Evolutionary conservation across 2,797 vertebrate genomes (phyloP).

Genomic region (Fundulus diaphanus): DNA sequence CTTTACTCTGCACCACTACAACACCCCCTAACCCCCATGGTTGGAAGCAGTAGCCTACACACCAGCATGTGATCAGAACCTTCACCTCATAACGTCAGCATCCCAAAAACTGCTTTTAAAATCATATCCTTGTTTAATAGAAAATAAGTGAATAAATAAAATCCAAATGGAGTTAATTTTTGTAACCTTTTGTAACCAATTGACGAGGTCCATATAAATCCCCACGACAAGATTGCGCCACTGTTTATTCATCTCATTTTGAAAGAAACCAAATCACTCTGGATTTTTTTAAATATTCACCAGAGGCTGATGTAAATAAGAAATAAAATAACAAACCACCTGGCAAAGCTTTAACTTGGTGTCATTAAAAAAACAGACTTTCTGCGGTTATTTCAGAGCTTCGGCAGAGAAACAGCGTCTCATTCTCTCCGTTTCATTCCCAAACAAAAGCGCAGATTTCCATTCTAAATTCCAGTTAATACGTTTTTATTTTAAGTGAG

Average conservation of each 20-base stretch:
- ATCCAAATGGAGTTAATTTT: slow-evolving; percentile 66
- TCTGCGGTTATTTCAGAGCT: background rate
- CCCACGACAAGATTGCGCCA: slow-evolving; percentile 62
- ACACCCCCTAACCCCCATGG: slow-evolving; percentile 44
- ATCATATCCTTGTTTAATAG: slow-evolving; percentile 51
- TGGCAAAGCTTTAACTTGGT: background rate
- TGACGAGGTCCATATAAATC: slow-evolving; percentile 66
- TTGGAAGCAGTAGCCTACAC: slow-evolving; percentile 39
- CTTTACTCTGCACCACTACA: slow-evolving; percentile 44
- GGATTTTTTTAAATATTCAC: slow-evolving; percentile 27
- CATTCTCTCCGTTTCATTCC: background rate
- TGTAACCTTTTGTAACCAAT: slow-evolving; percentile 65
- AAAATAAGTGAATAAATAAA: slow-evolving; percentile 51
- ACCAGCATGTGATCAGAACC: slow-evolving; percentile 26
- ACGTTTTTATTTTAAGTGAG: slow-evolving; percentile 45
- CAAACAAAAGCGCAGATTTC: background rate
- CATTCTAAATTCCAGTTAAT: slow-evolving; percentile 54
- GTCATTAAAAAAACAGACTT: background rate
- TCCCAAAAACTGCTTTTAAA: slow-evolving; percentile 18
- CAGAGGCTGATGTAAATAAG: slow-evolving; percentile 1
- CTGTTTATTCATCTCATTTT: slow-evolving; percentile 42
- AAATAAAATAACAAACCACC: background rate
- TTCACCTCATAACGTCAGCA: slow-evolving; percentile 2
- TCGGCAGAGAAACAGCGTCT: background rate
- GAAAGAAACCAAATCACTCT: slow-evolving; percentile 42